phyloP scores from a whole-genome alignment of 2,113 vertebrate genomes.

The Anser brachyrhynchus region DNA sequence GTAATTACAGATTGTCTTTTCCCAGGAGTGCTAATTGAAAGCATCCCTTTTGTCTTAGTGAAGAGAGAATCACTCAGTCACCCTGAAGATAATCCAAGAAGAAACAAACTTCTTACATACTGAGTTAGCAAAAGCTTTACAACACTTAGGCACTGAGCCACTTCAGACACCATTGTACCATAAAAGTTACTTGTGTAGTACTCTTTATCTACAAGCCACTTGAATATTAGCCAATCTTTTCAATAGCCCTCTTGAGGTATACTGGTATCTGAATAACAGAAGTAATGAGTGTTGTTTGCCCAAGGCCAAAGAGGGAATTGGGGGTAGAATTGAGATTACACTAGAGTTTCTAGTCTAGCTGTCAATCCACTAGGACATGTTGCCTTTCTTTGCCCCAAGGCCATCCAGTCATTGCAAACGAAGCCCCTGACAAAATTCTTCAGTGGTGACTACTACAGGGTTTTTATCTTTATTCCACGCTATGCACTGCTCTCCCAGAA shows the following conservation, averaged over 20 bases:
- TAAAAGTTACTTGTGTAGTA: constrained; percentile 3
- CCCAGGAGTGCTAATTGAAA: not conserved
- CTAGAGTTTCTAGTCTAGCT: constrained; percentile 50
- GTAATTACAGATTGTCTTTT: constrained; percentile 22
- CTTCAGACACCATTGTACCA: not conserved
- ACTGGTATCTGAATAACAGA: constrained; percentile 52
- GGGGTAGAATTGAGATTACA: constrained; percentile 33
- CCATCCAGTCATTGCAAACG: constrained; percentile 34
- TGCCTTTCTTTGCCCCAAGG: constrained; percentile 57
- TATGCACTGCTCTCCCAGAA: not conserved
- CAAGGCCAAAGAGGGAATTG: constrained; percentile 65
- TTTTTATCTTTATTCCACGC: constrained; percentile 26
- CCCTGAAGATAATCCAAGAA: not conserved
- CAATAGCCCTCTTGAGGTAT: constrained; percentile 43
- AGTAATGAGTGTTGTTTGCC: constrained; percentile 66
- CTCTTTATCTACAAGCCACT: constrained; percentile 46
- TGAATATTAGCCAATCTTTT: constrained; percentile 59
- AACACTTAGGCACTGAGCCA: not conserved
- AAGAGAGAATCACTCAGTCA: not conserved
- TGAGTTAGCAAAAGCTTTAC: not conserved
- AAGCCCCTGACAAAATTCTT: constrained; percentile 19
- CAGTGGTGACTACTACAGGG: constrained; percentile 19
- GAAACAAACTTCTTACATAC: not conserved
- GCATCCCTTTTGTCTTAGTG: not conserved
- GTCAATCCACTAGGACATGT: constrained; percentile 6